phyloP scores from a whole-genome alignment of 2,113 vertebrate species.

The Sceloporus tristichus region DNA sequence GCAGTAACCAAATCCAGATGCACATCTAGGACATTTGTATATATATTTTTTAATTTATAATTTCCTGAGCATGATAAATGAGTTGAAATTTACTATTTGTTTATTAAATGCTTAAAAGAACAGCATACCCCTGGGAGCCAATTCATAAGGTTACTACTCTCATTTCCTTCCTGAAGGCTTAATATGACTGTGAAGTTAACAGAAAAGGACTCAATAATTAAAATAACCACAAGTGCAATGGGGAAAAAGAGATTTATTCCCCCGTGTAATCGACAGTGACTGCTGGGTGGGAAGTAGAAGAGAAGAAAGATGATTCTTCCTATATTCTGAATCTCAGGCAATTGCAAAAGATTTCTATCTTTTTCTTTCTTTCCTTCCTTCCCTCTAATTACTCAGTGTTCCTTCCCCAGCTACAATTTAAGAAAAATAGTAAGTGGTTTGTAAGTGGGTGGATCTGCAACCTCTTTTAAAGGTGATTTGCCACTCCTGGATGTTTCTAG shows the following conservation, averaged over 20 bases:
- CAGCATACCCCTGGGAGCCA: slow-evolving; percentile 44
- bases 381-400: neutral
- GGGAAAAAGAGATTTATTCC: neutral
- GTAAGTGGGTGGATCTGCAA: neutral
- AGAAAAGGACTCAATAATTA: neutral
- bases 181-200: slow-evolving; percentile 13
- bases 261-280: neutral
- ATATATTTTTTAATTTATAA: slow-evolving; percentile 64
- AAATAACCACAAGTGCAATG: neutral
- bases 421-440: neutral
- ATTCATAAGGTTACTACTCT: slow-evolving; percentile 36
- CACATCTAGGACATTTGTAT: slow-evolving; percentile 51
- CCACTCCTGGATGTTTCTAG: too few species aligned
- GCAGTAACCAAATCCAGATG: slow-evolving; percentile 63
- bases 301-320: neutral
- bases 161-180: slow-evolving; percentile 18
- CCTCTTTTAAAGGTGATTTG: too few species aligned
- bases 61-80: slow-evolving; percentile 56
- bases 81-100: slow-evolving; percentile 55
- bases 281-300: neutral
- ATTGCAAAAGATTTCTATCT: neutral
- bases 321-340: neutral
- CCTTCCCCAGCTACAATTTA: neutral
- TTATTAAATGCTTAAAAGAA: slow-evolving; percentile 61
- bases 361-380: neutral